Conservation (phyloP, 2,797 vertebrate species). For the Sylvia borin region DNA sequence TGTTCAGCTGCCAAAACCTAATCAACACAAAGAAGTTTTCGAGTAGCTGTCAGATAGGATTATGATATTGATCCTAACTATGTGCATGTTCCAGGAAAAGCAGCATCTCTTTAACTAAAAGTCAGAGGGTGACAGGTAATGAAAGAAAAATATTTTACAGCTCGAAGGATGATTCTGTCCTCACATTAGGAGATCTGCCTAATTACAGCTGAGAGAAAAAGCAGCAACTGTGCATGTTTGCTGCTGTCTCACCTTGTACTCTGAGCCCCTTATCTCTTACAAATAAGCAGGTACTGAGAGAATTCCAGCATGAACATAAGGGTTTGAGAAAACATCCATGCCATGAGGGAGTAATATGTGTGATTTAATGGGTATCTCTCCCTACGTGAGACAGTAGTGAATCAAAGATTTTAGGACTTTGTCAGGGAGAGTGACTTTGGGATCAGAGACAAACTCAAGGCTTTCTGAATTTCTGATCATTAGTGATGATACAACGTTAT, state of each 20-base stretch:
- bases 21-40: slow-evolving; percentile 56
- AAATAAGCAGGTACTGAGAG: not conserved
- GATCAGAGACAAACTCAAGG: not conserved
- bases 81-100: slow-evolving; percentile 46
- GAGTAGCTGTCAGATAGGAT: slow-evolving; percentile 59
- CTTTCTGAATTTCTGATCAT: not conserved
- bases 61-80: slow-evolving; percentile 64
- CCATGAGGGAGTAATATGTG: not conserved
- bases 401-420: slow-evolving; percentile 8
- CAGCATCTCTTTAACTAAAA: slow-evolving; percentile 52
- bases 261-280: not conserved
- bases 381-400: not conserved
- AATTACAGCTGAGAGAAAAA: slow-evolving; percentile 20
- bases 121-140: slow-evolving; percentile 50
- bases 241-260: not conserved
- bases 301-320: not conserved
- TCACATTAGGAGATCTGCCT: slow-evolving; percentile 35
- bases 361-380: not conserved
- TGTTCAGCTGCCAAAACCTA: slow-evolving; percentile 48
- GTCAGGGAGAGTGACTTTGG: not conserved
- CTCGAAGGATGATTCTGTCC: not conserved
- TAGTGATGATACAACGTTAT: not conserved
- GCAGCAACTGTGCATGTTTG: not conserved
- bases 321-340: not conserved
- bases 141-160: slow-evolving; percentile 65